phyloP scores from a whole-genome alignment of 2,888 invertebrate genomes.

The Tenthredo notha region DNA sequence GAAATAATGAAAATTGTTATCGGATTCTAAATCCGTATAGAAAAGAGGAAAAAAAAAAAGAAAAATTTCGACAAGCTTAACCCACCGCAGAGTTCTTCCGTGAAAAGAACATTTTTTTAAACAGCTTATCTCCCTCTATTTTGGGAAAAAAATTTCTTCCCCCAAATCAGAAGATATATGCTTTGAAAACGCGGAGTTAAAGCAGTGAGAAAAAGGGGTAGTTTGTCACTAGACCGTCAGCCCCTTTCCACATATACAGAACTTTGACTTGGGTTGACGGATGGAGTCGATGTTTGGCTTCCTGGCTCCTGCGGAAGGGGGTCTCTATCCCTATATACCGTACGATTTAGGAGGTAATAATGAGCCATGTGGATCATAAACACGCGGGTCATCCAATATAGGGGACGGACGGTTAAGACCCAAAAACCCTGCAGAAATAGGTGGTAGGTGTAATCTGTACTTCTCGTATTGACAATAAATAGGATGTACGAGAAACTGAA shows the following conservation, averaged over 20 bases:
- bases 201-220: conserved; percentile 18
- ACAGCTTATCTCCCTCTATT: not conserved
- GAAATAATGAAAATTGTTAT: not conserved
- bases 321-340: not conserved
- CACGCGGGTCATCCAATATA: not conserved
- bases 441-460: not conserved
- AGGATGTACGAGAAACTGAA: conserved; percentile 5
- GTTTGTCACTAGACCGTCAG: conserved; percentile 26
- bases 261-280: conserved; percentile 40
- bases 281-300: conserved; percentile 36
- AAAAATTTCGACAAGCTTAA: not conserved
- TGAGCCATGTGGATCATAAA: not conserved
- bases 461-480: conserved; percentile 4
- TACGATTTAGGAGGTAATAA: conserved; percentile 31
- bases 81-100: not conserved
- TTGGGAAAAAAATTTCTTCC: not conserved
- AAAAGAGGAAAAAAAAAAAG: not conserved
- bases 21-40: not conserved
- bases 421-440: not conserved
- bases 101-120: not conserved
- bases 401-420: not conserved
- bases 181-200: not conserved
- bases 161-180: conserved; percentile 1
- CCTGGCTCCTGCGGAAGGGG: not conserved
- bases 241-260: not conserved